Evolutionary conservation across 2,888 invertebrate genomes (phyloP).

Genomic region (Drosophila pseudotalamancana): DNA sequence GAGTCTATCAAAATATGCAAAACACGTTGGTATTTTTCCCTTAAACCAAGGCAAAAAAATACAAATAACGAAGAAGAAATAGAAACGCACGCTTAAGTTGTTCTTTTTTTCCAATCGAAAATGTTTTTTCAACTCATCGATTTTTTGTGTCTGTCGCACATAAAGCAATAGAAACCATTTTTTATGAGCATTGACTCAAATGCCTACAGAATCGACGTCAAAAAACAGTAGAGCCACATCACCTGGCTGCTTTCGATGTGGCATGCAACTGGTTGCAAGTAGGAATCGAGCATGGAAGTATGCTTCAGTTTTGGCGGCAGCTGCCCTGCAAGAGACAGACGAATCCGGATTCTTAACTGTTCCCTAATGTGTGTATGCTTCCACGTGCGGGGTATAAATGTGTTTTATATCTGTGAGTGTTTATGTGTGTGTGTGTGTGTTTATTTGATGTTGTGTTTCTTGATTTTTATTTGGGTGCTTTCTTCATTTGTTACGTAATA

Average conservation of each 20-base stretch:
- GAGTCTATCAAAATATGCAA: conserved; percentile 70
- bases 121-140: conserved; percentile 50
- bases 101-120: conserved; percentile 17
- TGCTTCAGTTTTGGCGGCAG: conserved; percentile 25
- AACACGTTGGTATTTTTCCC: conserved; percentile 57
- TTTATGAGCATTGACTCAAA: conserved; percentile 32
- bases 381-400: not conserved
- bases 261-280: conserved; percentile 69
- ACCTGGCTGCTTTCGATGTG: conserved; percentile 22
- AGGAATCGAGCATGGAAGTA: conserved; percentile 35
- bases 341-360: conserved; percentile 8
- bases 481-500: conserved; percentile 76
- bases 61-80: not conserved
- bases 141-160: conserved; percentile 54
- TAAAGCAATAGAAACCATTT: conserved; percentile 45
- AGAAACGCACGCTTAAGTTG: conserved; percentile 5
- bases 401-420: not conserved
- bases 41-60: conserved; percentile 6
- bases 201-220: conserved; percentile 11
- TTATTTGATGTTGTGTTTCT: conserved; percentile 51
- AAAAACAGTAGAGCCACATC: conserved; percentile 21
- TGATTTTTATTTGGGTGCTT: conserved; percentile 72
- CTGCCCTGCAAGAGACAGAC: not conserved
- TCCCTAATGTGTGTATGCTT: conserved; percentile 23
- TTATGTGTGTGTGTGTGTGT: conserved; percentile 9